Base-by-base conservation (phyloP, 2,113 vertebrate genomes). In the Cavia aperea region DNA sequence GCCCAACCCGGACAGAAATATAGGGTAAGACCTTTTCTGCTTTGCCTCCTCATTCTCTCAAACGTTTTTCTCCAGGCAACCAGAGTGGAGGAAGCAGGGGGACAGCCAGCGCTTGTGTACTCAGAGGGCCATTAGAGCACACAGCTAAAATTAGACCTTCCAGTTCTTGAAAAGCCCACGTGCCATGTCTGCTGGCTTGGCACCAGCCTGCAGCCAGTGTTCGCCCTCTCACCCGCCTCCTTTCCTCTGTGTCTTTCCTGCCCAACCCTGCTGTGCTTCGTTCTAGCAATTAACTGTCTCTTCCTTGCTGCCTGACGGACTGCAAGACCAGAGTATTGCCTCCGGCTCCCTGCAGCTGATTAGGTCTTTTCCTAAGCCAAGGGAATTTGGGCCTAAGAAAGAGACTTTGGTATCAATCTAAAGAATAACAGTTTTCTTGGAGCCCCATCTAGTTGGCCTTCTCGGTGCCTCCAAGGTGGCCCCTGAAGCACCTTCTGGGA, bases 51-150 rank as follows among this genome's bases (percentile, higher is more conserved):
- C 31, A 13, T 43, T 16, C n/a, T 77, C 46, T 19, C 70, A 19
- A 23, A 58, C 12, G 16, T 62, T 49, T 90, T 31, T 16, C 60
- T 13, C 0, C 2, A 70, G 79, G 65, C n/a, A 66, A 62, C 31
- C 4, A 7, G 70, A 26, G 21, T 23, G 60, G 31, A 7, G 43
- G 5, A 19, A 10, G 14, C 1, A 14, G 4, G 12, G 18, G 6
- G 2, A 16, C 4, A 39, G 33, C 73, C 33, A 60, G 75, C 26
- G n/a, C n/a, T 21, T 54, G 43, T 23, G 82, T 29, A 33, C 49
- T 63, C 63, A n/a, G 7, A 84, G 26, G 85, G 3, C 75, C 23
- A 23, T 56, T 21, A 13, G 62, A 78, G 26, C 68, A 54, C 43
- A 51, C 4, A 39, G 46, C 63, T 58, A 23, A 63, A 87, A 83